Evolutionary conservation across 2,797 vertebrate genomes (phyloP), one percentile per base, ranked within the genome.

Genomic region (Hybognathus amarus): DNA sequence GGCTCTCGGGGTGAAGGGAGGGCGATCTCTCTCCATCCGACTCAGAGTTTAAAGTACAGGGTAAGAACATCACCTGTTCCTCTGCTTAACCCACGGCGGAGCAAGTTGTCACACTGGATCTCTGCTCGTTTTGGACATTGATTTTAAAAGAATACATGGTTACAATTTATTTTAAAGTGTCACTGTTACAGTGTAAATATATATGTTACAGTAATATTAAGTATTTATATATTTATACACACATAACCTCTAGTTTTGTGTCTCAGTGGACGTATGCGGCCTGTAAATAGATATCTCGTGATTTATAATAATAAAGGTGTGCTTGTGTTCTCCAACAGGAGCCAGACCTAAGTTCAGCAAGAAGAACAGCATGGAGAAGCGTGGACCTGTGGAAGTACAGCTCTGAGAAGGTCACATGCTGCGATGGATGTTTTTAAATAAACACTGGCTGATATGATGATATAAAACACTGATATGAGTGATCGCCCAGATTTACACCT

Each of bases 1-100:
- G 27, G 91, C 88, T 0, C 92, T 99, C 0, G 96, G 96, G 8
- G 84, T 96, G 87, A 93, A 92, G 9, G 9, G 95, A 96, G 0
- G 59, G 89, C 0, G 95, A 95, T 83, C 90, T 94, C 8, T 94
- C 95, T 38, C 92, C 90, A 0, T 96, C 92, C 74, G 94, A 89
- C 17, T 93, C 96, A 0, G 96, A 97, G 89, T 99, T 98, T 0
- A 97, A 98, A 92, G 95, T 96, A 84, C 98, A 98, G 93, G 98
- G 98, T 99, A 89, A 59, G 89, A 40, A 40, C 73, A 22, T 36
- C 18, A 15, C 20, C 6, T 1, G 1, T 52, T 30, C 27, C 40
- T 6, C 38, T 42, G 67, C 24, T 17, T 24, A 50, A 11, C 2
- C 38, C 22, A 18, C 1, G 22, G 17, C 12, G 22, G 36, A 22